Evolutionary conservation across 92 coral and sea anemone genomes (phyloP), one percentile per base, ranked within the genome.

Genomic region (Palythoa caribaeorum): DNA sequence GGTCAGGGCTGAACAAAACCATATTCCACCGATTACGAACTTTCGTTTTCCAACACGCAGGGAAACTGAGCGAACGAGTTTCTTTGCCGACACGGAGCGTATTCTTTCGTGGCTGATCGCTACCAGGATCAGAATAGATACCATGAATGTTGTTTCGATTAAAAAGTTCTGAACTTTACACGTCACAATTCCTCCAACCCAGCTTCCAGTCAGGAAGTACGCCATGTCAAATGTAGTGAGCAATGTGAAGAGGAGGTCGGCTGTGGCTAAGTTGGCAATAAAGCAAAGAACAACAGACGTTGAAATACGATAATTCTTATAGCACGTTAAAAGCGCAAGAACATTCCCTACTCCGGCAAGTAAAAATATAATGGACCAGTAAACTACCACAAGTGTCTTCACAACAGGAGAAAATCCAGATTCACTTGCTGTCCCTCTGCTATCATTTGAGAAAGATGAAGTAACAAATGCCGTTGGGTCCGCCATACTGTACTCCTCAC

Each of bases 131-230:
- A 81, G 51, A 17, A 81, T 44, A 2, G 86, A 81, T 15, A 81
- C 86, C 86, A 81, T 81, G 76, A 66, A 81, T 2, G 75, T 81
- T 36, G 86, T 44, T 63, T 81, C 86, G 39, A 81, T 81, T 53
- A 81, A 50, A 71, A 81, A 81, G 16, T 81, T 81, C 76, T 81
- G 86, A n/a, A 63, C 86, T 66, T 81, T 81, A n/a, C 86, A 81
- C 20, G 60, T 51, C 4, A 63, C 76, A 48, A 19, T 66, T 3
- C 86, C 86, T 3, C 86, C 86, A 14, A 69, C 19, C 86, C 86
- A 81, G 59, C 76, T 81, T 5, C 76, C 75, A 65, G 75, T 68
- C 28, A 81, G 86, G 44, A 81, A 81, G 16, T 65, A 81, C 15
- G 86, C 86, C 63, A 81, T 44, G 44, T 81, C 86, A 71, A 81